Evolutionary conservation across 2,797 vertebrate species (phyloP).

Genomic region (Discoglossus pictus): DNA sequence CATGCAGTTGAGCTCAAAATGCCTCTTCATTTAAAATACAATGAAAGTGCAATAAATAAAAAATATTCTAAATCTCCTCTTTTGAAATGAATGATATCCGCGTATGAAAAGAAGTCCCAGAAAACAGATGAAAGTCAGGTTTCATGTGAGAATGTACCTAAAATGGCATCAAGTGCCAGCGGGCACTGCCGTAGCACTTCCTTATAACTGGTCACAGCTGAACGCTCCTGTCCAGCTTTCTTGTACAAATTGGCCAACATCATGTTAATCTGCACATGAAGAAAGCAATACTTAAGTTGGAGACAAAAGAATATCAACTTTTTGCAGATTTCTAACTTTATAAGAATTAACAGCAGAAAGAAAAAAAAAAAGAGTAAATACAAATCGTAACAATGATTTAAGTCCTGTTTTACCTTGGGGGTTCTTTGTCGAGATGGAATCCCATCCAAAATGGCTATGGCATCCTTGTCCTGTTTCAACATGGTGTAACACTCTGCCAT

Average conservation of each 20-base stretch:
- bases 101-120: too few relatives aligned
- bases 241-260: slow-evolving; percentile 97
- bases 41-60: too few relatives aligned
- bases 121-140: too few relatives aligned
- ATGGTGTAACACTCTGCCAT: slow-evolving; percentile 99
- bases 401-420: slow-evolving; percentile 80
- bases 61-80: too few relatives aligned
- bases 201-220: slow-evolving; percentile 96
- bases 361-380: background rate
- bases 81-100: too few relatives aligned
- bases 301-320: too few relatives aligned
- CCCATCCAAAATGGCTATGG: slow-evolving; percentile 94
- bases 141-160: slow-evolving; percentile 79
- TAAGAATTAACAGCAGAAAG: background rate
- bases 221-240: slow-evolving; percentile 95
- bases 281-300: slow-evolving; percentile 40
- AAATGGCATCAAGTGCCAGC: slow-evolving; percentile 91
- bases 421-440: slow-evolving; percentile 96
- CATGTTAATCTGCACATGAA: slow-evolving; percentile 90
- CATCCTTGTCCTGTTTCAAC: slow-evolving; percentile 95
- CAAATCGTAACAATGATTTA: background rate
- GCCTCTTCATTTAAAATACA: too few relatives aligned
- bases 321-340: too few relatives aligned
- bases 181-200: slow-evolving; percentile 96
- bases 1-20: too few relatives aligned